Conservation (phyloP, 2,113 vertebrate genomes). For the Platycercus adscitus region DNA sequence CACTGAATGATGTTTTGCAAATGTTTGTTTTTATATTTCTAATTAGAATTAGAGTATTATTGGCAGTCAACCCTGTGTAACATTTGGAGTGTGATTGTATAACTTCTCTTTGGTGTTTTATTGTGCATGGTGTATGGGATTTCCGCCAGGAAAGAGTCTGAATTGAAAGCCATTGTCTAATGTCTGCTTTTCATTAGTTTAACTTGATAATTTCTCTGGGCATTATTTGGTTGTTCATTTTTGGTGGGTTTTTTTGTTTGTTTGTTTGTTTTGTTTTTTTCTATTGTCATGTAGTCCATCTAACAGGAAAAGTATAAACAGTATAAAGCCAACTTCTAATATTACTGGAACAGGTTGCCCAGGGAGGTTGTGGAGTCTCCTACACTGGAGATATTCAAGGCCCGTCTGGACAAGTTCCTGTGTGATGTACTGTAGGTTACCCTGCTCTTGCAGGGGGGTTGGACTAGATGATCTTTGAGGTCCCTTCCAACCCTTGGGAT, state of each 20-base stretch:
- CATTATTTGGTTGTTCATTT: neutral
- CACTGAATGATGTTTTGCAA: neutral
- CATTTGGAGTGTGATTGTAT: neutral
- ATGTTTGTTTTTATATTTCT: constrained; percentile 30
- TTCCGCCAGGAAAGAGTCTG: neutral
- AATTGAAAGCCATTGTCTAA: neutral
- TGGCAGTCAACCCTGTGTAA: neutral
- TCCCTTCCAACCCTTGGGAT: too few species aligned
- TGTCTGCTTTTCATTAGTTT: neutral
- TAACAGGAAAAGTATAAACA: neutral
- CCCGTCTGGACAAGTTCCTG: too few species aligned
- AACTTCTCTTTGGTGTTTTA: constrained; percentile 3
- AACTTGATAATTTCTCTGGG: neutral
- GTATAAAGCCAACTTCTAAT: neutral
- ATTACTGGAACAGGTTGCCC: too few species aligned
- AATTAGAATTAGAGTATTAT: constrained; percentile 24
- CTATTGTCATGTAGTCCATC: neutral
- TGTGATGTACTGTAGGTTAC: too few species aligned
- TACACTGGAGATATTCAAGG: too few species aligned
- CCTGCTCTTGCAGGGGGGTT: too few species aligned
- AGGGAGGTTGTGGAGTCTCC: too few species aligned
- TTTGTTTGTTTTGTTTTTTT: neutral
- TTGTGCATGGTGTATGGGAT: neutral
- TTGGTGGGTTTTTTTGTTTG: neutral
- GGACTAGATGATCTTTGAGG: too few species aligned